A percentile compares a stretch with the other conserved stretches of the same genome.
phyloP scores from a whole-genome alignment of 2,888 invertebrate genomes.

The Ichneumon xanthorius region DNA sequence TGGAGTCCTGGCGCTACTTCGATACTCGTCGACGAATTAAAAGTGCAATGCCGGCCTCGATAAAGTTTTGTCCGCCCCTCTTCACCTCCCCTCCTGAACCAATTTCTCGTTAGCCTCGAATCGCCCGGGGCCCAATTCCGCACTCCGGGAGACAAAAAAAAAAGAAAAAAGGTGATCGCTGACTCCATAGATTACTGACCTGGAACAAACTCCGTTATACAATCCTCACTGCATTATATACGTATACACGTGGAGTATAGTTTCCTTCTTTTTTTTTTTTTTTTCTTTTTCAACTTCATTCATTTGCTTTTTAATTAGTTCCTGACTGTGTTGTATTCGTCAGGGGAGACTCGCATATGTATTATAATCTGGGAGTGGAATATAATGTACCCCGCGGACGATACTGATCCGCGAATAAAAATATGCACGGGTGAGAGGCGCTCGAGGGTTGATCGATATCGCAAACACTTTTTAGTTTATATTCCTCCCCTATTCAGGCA shows the following conservation, averaged over 20 bases:
- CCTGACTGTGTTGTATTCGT: conserved; percentile 29
- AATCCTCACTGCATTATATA: conserved; percentile 6
- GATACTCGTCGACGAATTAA: conserved; percentile 54
- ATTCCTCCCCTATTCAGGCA: conserved; percentile 28
- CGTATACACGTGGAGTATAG: neutral
- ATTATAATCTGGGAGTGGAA: conserved; percentile 19
- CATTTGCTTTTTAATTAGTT: conserved; percentile 51
- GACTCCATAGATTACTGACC: conserved; percentile 39
- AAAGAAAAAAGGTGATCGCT: neutral
- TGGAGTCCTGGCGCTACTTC: conserved; percentile 1
- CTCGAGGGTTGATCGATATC: conserved; percentile 18
- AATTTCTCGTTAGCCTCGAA: conserved; percentile 50
- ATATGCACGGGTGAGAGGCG: neutral
- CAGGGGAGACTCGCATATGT: neutral
- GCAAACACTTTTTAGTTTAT: conserved; percentile 19
- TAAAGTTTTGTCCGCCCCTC: conserved; percentile 48
- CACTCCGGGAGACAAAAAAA: conserved; percentile 10
- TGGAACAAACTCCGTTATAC: conserved; percentile 42
- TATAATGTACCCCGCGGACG: neutral
- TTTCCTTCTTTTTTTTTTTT: neutral
- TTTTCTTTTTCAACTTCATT: conserved; percentile 10
- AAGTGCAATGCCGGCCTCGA: conserved; percentile 48
- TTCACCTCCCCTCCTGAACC: conserved; percentile 17
- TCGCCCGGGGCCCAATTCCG: conserved; percentile 51
- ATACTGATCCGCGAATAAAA: conserved; percentile 18